A percentile compares a stretch with the other conserved stretches of the same genome.
phyloP scores from a whole-genome alignment of 2,888 invertebrate species.

The Drosophila vallismaia region DNA sequence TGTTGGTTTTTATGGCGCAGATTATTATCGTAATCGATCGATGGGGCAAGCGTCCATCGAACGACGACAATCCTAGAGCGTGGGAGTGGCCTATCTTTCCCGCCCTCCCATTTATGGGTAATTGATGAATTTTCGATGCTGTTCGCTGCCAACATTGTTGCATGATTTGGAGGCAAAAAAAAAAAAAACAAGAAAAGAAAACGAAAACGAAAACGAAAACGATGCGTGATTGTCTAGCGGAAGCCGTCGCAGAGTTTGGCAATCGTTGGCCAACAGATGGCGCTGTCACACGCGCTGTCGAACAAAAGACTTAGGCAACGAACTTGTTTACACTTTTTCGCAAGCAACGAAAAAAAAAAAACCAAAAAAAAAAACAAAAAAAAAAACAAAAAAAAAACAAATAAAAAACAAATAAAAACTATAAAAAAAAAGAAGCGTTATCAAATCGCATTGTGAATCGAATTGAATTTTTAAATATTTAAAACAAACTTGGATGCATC shows the following conservation, averaged over 20 bases:
- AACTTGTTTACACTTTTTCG: conserved; percentile 75
- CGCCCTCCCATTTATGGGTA: conserved; percentile 13
- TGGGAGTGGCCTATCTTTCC: conserved; percentile 15
- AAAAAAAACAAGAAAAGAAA: no score
- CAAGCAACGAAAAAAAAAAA: conserved; percentile 46
- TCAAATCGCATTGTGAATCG: conserved; percentile 58
- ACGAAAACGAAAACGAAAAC: no score
- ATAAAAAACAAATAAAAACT: conserved; percentile 14
- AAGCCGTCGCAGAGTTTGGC: conserved; percentile 55
- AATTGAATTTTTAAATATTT: conserved; percentile 46
- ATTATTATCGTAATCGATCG: background rate
- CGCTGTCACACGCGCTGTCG: conserved; percentile 41
- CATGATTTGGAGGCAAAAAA: no score
- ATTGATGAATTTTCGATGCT: conserved; percentile 30
- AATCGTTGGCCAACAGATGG: conserved; percentile 64
- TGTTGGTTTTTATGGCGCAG: no score
- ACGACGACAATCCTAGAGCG: conserved; percentile 15
- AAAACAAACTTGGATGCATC: conserved; percentile 66
- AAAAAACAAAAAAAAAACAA: conserved; percentile 12
- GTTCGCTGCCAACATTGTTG: conserved; percentile 18
- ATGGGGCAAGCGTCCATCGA: background rate
- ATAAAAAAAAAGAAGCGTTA: conserved; percentile 63
- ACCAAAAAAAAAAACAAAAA: conserved; percentile 5
- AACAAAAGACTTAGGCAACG: conserved; percentile 78
- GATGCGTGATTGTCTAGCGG: conserved; percentile 49